phyloP scores from a whole-genome alignment of 2,797 vertebrate species.

The Pipistrellus kuhlii region DNA sequence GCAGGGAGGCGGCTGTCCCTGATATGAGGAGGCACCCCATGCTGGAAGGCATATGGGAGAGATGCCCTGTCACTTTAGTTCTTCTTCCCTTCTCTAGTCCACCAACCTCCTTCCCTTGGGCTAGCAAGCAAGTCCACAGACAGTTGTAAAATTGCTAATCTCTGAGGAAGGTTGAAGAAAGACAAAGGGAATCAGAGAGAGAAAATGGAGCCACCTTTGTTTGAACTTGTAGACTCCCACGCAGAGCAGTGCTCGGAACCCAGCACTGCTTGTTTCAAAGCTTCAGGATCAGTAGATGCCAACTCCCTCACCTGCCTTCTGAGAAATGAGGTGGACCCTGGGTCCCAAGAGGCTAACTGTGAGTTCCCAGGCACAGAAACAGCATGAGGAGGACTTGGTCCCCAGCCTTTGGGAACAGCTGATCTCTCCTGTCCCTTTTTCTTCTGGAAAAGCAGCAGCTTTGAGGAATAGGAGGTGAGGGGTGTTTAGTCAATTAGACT shows the following conservation, averaged over 20 bases:
- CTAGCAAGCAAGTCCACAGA: neutral
- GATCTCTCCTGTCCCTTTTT: neutral
- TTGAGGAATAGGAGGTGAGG: conserved; percentile 48
- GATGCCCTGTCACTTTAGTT: neutral
- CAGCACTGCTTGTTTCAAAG: neutral
- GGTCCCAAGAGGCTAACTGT: neutral
- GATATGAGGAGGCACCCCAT: neutral
- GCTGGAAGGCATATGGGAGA: neutral
- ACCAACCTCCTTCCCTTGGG: neutral
- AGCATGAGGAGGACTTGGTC: accelerated
- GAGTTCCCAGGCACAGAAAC: neutral
- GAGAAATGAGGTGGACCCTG: neutral
- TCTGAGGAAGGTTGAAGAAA: conserved; percentile 49
- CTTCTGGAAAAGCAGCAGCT: neutral
- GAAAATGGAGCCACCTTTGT: neutral
- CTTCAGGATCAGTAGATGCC: neutral
- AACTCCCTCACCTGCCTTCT: neutral
- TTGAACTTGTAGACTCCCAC: neutral
- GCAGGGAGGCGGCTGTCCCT: neutral
- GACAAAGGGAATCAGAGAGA: conserved; percentile 58
- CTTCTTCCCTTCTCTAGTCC: neutral
- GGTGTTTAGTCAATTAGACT: conserved; percentile 54
- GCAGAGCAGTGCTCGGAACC: neutral
- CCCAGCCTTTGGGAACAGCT: neutral
- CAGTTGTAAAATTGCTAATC: conserved; percentile 26